Percentiles rank a stretch among this genome's conserved stretches.
Evolutionary conservation across 2,113 vertebrate genomes (phyloP).

Genomic region (Bubalus kerabau): DNA sequence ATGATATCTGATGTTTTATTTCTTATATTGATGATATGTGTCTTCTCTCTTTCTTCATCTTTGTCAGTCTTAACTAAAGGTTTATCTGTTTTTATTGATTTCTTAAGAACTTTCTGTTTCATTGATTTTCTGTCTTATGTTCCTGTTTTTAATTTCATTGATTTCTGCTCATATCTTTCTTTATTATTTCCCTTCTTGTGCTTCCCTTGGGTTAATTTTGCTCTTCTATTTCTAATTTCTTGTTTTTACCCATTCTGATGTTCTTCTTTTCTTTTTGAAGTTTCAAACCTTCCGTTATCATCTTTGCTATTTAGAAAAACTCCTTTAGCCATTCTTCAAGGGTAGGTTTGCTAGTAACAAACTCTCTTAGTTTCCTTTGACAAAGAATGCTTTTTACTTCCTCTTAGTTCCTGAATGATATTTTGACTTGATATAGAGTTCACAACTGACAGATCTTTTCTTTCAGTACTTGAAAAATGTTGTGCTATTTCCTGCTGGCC

Average conservation of each 20-base stretch:
- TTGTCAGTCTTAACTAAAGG: background rate
- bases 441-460: background rate
- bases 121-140: background rate
- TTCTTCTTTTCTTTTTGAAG: background rate
- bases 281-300: background rate
- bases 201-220: background rate
- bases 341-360: background rate
- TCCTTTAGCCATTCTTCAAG: background rate
- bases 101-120: background rate
- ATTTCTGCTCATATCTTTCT: background rate
- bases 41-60: background rate
- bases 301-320: background rate
- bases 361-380: background rate
- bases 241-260: background rate
- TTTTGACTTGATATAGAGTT: background rate
- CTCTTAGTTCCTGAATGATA: background rate
- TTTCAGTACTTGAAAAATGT: background rate
- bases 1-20: background rate
- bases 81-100: background rate
- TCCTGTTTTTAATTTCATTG: background rate
- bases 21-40: background rate
- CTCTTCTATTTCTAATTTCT: background rate
- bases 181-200: background rate
- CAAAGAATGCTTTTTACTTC: background rate
- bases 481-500: background rate